Evolutionary conservation across 2,888 invertebrate genomes (phyloP), one percentile per base, ranked within the genome.

Genomic region (Cremastinae sp.): DNA sequence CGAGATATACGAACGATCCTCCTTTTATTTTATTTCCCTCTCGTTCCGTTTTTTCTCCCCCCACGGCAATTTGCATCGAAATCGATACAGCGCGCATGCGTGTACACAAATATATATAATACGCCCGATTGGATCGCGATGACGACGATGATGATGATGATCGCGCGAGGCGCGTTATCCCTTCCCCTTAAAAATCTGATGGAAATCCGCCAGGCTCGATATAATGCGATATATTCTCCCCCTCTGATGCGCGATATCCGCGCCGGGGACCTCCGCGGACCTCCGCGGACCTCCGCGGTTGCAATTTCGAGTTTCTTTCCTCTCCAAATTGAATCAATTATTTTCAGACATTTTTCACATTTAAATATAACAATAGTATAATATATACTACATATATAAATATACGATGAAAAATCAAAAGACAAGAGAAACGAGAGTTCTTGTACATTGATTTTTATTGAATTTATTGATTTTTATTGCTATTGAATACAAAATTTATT

Each of bases 61-160:
- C 38, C 28, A 41, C 70, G 68, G 80, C 80, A 84, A 85, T 84
- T 84, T 84, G 81, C 82, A 84, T 83, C 65, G 84, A 82, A 84
- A 80, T 83, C 74, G 83, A 83, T 84, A 82, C 79, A 51, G 34
- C 41, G 64, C 53, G 41, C 28, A 16, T 36, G 7, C 41, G 22
- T 14, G 43, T 10, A 51, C 22, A 51, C 22, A 51, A 10, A 51
- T 53, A 51, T 69, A 51, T 49, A 71, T 71, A 71, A 34, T 56
- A 54, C 16, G 65, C 53, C 41, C 69, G 68, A 64, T 47, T 68
- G 18, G 69, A 53, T 53, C 14, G 34, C 36, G 54, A 54, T 54
- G 54, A 53, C 28, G 53, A 51, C 51, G 68, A 69, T 58, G 56
- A 45, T 49, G 64, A 66, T 70, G 75, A 71, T 76, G 72, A 68